These are phyloP conservation scores for Dysdera silvatica DNA, from an alignment of 1,140 invertebrate genomes.

Conservation along the genomic window DNA sequence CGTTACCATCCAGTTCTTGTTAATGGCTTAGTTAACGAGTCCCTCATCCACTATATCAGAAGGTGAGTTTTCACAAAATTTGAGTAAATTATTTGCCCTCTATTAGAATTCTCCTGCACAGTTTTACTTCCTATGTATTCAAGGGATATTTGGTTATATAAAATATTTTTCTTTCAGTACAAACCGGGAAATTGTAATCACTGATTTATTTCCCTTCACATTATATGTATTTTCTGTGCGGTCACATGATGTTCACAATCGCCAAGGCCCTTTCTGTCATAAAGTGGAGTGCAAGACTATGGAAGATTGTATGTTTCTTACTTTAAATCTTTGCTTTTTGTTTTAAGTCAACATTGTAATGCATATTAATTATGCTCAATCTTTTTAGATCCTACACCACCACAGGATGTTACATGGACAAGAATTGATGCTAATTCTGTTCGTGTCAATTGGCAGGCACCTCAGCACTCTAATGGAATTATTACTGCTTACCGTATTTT, in stretches of 20 bases:
- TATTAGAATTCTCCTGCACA: background rate
- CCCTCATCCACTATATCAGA: slow-evolving; percentile 36
- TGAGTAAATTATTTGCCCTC: slow-evolving; percentile 25
- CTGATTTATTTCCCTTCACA: slow-evolving; percentile 52
- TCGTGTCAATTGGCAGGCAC: slow-evolving; percentile 49
- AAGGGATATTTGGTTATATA: too few relatives aligned
- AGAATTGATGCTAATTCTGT: slow-evolving; percentile 46
- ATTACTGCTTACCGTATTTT: slow-evolving; percentile 47
- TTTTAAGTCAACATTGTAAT: background rate
- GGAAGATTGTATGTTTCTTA: slow-evolving; percentile 46
- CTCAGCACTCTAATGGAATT: slow-evolving; percentile 46
- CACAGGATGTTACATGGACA: slow-evolving; percentile 49
- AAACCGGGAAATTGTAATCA: slow-evolving; percentile 44
- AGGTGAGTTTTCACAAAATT: slow-evolving; percentile 34
- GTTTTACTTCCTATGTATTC: background rate
- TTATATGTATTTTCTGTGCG: slow-evolving; percentile 55
- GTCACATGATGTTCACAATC: slow-evolving; percentile 42
- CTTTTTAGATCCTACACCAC: slow-evolving; percentile 48
- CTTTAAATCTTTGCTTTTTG: background rate
- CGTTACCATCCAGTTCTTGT: slow-evolving; percentile 47
- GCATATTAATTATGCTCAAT: slow-evolving; percentile 1
- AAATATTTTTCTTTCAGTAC: slow-evolving; percentile 41
- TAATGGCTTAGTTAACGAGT: slow-evolving; percentile 30
- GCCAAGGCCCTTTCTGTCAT: slow-evolving; percentile 46
- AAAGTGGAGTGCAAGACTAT: slow-evolving; percentile 50